phyloP scores from a whole-genome alignment of 2,797 vertebrate species.

The Sus cebifrons region DNA sequence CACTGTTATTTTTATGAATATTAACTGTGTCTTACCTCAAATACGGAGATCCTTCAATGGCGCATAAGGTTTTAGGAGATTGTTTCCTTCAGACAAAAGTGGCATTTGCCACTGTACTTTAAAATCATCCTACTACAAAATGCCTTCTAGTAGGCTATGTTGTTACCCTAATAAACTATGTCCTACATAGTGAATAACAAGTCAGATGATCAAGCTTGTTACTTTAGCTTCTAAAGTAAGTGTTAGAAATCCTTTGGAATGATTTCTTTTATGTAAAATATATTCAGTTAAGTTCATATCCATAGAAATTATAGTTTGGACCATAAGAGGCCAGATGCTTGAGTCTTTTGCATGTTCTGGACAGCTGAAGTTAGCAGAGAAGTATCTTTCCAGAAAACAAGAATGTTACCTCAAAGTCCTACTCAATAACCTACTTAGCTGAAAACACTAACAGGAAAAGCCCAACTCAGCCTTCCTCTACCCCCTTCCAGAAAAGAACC shows the following conservation, averaged over 20 bases:
- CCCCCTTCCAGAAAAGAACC: not conserved
- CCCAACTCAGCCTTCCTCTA: not conserved
- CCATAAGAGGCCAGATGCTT: not conserved
- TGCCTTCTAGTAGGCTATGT: not conserved
- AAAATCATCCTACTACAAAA: not conserved
- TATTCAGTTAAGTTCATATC: not conserved
- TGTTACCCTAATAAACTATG: not conserved
- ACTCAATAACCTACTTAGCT: not conserved
- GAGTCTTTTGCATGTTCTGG: not conserved
- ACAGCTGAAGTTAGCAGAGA: not conserved
- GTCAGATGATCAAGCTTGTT: not conserved
- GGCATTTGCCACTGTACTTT: not conserved
- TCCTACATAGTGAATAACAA: not conserved
- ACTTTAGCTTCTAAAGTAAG: conserved; percentile 18
- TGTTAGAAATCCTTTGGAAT: conserved; percentile 1
- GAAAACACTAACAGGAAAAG: not conserved
- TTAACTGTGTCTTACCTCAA: conserved; percentile 42
- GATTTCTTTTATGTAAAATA: conserved; percentile 33
- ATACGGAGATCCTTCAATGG: not conserved
- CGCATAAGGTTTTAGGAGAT: not conserved
- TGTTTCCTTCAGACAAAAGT: conserved; percentile 45
- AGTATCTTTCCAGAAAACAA: not conserved
- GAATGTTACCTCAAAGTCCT: not conserved
- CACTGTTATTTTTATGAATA: conserved; percentile 41
- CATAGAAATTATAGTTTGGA: conserved; percentile 21